Conservation (phyloP, 2,888 invertebrate species). For the Rhamphomyia laevipes region DNA sequence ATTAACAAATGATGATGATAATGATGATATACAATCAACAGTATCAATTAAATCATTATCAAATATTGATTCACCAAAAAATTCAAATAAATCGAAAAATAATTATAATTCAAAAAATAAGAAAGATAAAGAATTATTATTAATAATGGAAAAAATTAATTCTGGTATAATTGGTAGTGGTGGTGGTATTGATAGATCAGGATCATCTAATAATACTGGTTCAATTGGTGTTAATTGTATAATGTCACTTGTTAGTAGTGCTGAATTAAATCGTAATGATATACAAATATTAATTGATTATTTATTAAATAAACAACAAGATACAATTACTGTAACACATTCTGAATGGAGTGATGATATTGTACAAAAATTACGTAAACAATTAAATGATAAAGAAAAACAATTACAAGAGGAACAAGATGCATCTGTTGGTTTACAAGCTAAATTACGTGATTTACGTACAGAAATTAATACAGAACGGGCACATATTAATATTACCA, state of each 20-base stretch:
- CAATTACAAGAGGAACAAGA: conserved; percentile 62
- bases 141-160: background rate
- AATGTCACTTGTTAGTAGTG: conserved; percentile 63
- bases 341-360: conserved; percentile 87
- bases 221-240: conserved; percentile 56
- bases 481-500: conserved; percentile 28
- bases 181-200: background rate
- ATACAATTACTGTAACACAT: conserved; percentile 54
- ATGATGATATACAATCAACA: conserved; percentile 23
- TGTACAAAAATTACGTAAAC: conserved; percentile 73
- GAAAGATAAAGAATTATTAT: conserved; percentile 36
- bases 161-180: background rate
- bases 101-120: background rate
- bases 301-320: conserved; percentile 78
- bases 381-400: conserved; percentile 77
- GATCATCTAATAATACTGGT: conserved; percentile 39
- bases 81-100: conserved; percentile 38
- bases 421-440: conserved; percentile 60
- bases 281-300: conserved; percentile 82
- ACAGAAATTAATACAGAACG: conserved; percentile 34
- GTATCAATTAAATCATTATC: conserved; percentile 21
- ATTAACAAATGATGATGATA: conserved; percentile 8
- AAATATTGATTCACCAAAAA: conserved; percentile 29
- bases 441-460: conserved; percentile 69
- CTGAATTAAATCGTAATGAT: conserved; percentile 73